Percentiles rank a stretch among this genome's conserved stretches.
phyloP scores from a whole-genome alignment of 2,113 vertebrate genomes.

The Neotoma lepida region DNA sequence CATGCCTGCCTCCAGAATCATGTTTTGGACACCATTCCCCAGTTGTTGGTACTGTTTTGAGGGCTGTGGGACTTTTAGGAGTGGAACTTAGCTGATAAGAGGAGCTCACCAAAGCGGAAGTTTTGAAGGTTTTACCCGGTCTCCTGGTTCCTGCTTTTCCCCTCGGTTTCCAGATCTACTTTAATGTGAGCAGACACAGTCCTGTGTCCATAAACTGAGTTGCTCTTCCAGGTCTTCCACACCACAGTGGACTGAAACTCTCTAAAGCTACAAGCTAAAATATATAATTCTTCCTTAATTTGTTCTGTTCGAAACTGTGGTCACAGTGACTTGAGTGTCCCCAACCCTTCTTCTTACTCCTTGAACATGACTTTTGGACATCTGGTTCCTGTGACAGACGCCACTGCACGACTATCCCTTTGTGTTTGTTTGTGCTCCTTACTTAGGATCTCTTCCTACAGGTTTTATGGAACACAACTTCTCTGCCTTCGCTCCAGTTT shows the following conservation, averaged over 20 bases:
- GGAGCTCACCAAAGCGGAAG: background rate
- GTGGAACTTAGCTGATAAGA: background rate
- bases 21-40: background rate
- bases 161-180: background rate
- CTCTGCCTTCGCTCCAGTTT: background rate
- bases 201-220: background rate
- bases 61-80: background rate
- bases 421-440: background rate
- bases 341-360: fast-evolving
- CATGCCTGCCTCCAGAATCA: background rate
- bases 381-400: background rate
- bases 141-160: background rate
- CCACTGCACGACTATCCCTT: background rate
- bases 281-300: background rate
- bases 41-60: background rate
- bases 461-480: background rate
- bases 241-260: background rate
- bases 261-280: background rate
- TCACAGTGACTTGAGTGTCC: no score
- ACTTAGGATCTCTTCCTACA: background rate
- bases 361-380: background rate
- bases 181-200: background rate
- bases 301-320: background rate
- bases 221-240: background rate
- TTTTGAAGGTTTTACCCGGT: background rate